Evolutionary conservation across 2,888 invertebrate genomes (phyloP).

Genomic region (Amphiduros pacificus): DNA sequence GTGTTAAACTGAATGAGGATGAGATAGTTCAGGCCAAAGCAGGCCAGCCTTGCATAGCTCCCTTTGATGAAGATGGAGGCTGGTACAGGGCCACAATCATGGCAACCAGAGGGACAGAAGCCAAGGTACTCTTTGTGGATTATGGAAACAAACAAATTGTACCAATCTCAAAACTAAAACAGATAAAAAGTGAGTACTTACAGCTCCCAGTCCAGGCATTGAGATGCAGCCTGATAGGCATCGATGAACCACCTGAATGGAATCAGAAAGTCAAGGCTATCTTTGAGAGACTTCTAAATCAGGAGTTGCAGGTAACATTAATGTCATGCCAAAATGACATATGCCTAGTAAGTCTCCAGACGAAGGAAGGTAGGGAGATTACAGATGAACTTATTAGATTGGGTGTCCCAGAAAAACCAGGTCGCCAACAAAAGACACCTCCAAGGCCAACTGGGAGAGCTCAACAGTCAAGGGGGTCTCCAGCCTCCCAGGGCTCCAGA

Average conservation of each 20-base stretch:
- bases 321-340: no score
- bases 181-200: background rate
- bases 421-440: no score
- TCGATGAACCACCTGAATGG: background rate
- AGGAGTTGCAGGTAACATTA: no score
- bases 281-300: no score
- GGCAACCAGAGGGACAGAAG: background rate
- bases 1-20: conserved; percentile 1
- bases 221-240: background rate
- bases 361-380: no score
- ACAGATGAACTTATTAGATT: no score
- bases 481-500: no score
- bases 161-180: background rate
- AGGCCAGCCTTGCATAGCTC: conserved; percentile 37
- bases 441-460: no score
- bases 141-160: background rate
- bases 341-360: no score
- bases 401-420: no score
- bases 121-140: conserved; percentile 37
- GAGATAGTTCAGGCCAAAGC: conserved; percentile 25
- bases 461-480: no score
- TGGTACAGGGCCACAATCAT: conserved; percentile 39
- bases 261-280: background rate
- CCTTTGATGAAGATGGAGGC: conserved; percentile 38
- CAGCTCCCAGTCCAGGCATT: background rate